Evolutionary conservation across 2,888 invertebrate genomes (phyloP).

Genomic region (Cheilosia grossa): DNA sequence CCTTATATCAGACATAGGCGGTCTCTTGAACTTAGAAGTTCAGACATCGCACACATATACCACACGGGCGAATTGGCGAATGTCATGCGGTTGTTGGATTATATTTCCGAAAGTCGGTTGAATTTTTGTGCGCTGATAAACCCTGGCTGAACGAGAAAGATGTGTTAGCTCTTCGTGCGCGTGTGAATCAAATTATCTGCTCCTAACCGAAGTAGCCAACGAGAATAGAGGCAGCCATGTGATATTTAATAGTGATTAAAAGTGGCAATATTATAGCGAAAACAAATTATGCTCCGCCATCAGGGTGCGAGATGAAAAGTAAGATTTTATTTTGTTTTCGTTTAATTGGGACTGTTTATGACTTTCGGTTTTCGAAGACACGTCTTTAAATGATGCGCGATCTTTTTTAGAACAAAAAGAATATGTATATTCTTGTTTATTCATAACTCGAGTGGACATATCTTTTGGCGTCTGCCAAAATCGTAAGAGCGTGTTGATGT

Average conservation of each 20-base stretch:
- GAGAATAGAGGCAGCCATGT: not conserved
- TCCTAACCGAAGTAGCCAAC: no score
- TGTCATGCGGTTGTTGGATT: slow-evolving; percentile 45
- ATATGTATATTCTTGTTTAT: slow-evolving; percentile 39
- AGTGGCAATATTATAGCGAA: not conserved
- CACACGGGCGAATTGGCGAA: slow-evolving; percentile 16
- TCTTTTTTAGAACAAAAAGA: slow-evolving; percentile 26
- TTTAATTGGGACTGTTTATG: no score
- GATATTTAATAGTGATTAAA: slow-evolving; percentile 16
- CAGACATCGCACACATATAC: slow-evolving; percentile 41
- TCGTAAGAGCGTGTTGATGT: slow-evolving; percentile 37
- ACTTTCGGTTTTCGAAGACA: no score
- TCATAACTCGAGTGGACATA: slow-evolving; percentile 37
- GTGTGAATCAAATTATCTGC: no score
- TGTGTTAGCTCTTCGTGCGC: not conserved
- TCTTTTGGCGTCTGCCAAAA: slow-evolving; percentile 36
- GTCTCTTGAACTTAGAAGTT: slow-evolving; percentile 72
- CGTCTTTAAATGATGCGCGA: not conserved
- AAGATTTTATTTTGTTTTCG: not conserved
- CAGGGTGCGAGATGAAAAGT: slow-evolving; percentile 11
- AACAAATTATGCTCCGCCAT: not conserved
- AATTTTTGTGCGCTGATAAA: slow-evolving; percentile 16
- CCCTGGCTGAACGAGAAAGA: not conserved
- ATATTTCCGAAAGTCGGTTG: slow-evolving; percentile 5
- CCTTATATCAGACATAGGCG: slow-evolving; percentile 49